Conservation (phyloP, 2,113 vertebrate genomes). For the Bujurquina vittata region DNA sequence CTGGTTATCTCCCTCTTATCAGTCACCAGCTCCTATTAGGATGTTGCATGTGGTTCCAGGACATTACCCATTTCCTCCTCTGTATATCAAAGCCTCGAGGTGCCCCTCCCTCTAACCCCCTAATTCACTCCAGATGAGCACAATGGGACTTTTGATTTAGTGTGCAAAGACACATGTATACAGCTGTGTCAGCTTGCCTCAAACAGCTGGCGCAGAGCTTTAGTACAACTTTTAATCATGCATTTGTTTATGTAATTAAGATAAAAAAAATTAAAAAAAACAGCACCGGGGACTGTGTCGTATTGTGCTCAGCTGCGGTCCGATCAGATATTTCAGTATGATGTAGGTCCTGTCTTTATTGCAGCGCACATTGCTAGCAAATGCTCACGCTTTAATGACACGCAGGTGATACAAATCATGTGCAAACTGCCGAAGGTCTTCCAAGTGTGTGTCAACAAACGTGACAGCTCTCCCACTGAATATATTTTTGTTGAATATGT, state of each 20-base stretch:
- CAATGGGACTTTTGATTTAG: conserved; percentile 79
- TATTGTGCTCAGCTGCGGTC: conserved; percentile 60
- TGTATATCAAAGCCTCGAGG: conserved; percentile 74
- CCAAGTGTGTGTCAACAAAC: conserved; percentile 70
- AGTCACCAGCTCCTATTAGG: conserved; percentile 74
- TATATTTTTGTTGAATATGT: conserved; percentile 62
- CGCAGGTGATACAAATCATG: conserved; percentile 74
- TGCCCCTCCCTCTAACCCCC: conserved; percentile 41
- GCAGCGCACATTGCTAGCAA: conserved; percentile 40
- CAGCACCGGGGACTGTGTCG: conserved; percentile 17
- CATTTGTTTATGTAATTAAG: conserved; percentile 79
- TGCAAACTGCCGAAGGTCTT: conserved; percentile 63
- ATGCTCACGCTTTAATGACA: conserved; percentile 59
- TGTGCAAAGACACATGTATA: conserved; percentile 75
- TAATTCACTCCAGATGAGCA: conserved; percentile 80
- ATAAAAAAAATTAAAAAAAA: conserved; percentile 8
- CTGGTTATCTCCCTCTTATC: conserved; percentile 72
- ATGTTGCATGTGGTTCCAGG: conserved; percentile 76
- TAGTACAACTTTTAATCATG: conserved; percentile 74
- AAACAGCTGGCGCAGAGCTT: conserved; percentile 68
- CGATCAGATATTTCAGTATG: conserved; percentile 59
- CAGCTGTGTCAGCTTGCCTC: conserved; percentile 72
- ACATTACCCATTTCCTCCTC: conserved; percentile 80
- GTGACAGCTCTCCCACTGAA: conserved; percentile 58
- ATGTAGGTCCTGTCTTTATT: conserved; percentile 66